Conservation (phyloP, 2,797 vertebrate genomes). For the Chiloscyllium punctatum region DNA sequence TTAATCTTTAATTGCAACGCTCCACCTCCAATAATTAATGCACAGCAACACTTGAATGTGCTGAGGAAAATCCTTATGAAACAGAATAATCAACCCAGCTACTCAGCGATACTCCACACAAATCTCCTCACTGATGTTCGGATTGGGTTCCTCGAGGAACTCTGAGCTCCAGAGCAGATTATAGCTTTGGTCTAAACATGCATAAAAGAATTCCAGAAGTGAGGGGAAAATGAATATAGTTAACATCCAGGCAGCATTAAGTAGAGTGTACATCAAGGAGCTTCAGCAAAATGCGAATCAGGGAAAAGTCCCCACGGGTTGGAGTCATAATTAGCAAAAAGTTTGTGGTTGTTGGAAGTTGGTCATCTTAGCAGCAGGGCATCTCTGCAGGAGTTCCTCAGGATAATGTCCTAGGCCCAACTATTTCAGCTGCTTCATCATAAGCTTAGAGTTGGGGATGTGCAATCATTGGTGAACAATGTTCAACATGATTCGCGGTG, state of each 20-base stretch:
- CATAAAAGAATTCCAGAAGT: not conserved
- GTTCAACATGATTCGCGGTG: not conserved
- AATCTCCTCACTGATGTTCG: not conserved
- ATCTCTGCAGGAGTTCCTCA: not conserved
- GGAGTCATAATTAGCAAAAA: not conserved
- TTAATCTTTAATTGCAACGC: not conserved
- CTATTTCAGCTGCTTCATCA: not conserved
- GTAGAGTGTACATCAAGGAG: not conserved
- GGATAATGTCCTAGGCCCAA: not conserved
- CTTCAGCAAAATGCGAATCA: not conserved
- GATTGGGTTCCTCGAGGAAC: not conserved
- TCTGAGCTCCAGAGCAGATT: not conserved
- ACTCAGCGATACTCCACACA: not conserved
- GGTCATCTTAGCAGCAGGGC: not conserved
- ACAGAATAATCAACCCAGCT: not conserved
- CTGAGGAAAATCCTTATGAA: not conserved
- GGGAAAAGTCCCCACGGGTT: not conserved
- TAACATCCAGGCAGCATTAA: not conserved
- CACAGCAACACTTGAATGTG: not conserved
- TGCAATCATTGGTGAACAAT: not conserved
- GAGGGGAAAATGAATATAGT: not conserved
- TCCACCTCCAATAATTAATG: not conserved
- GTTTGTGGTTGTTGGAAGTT: not conserved
- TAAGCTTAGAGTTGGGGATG: not conserved
- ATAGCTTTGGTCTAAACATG: not conserved